Evolutionary conservation across 2,888 invertebrate genomes (phyloP).

Genomic region (Drosophila paranaensis): DNA sequence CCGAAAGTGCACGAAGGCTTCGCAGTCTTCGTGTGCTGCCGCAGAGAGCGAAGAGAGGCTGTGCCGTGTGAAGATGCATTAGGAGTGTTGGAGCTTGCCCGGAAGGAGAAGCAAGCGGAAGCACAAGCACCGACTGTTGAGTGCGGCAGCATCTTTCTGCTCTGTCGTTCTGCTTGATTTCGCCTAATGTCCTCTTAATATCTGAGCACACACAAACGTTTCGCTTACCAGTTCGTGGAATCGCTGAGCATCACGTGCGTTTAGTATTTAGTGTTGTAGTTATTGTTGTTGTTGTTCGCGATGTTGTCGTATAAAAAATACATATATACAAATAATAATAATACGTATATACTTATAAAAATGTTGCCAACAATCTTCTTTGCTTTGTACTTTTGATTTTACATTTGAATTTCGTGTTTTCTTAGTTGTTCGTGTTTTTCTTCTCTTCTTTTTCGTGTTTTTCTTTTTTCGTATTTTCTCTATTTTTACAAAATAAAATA

Average conservation of each 20-base stretch:
- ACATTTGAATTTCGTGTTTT: constrained; percentile 65
- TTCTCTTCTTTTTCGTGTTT: constrained; percentile 11
- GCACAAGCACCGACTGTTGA: constrained; percentile 9
- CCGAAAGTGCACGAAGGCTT: constrained; percentile 52
- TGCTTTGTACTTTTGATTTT: constrained; percentile 79
- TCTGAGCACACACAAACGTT: constrained; percentile 16
- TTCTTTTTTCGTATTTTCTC: constrained; percentile 13
- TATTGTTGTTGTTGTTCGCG: constrained; percentile 44
- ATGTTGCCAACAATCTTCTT: constrained; percentile 78
- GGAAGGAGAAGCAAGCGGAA: constrained; percentile 41
- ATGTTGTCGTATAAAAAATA: constrained; percentile 75
- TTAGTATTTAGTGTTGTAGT: constrained; percentile 18
- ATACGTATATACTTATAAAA: constrained; percentile 71
- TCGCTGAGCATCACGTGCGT: constrained; percentile 57
- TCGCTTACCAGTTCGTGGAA: constrained; percentile 57
- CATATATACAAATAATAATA: constrained; percentile 75
- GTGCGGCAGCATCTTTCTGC: constrained; percentile 20
- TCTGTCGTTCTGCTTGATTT: constrained; percentile 21
- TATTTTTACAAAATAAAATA: constrained; percentile 45
- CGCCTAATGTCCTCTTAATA: constrained; percentile 29
- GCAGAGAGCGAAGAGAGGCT: constrained; percentile 34
- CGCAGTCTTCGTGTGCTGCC: constrained; percentile 58
- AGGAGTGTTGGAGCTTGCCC: constrained; percentile 29
- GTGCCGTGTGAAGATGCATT: constrained; percentile 10
- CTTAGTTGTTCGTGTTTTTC: constrained; percentile 29